A percentile compares a stretch with the other conserved stretches of the same genome.
These are phyloP conservation scores for Lissonota sp. DNA, from an alignment of 2,888 invertebrate species.

Conservation along the genomic window DNA sequence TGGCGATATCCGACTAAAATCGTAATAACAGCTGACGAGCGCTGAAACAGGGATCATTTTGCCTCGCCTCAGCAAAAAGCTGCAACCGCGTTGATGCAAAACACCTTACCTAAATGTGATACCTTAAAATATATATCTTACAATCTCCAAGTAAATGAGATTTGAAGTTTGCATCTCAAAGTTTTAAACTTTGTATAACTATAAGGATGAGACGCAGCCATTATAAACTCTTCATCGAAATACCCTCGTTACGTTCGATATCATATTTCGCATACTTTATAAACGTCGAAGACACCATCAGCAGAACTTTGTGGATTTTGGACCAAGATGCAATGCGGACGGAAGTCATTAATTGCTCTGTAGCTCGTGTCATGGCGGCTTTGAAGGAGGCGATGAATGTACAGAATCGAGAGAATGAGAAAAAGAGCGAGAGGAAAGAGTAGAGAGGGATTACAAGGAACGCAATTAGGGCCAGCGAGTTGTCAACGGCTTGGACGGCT, in stretches of 20 bases:
- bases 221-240: slow-evolving; percentile 22
- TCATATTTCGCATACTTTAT: background rate
- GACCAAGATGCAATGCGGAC: slow-evolving; percentile 45
- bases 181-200: slow-evolving; percentile 22
- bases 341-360: slow-evolving; percentile 74
- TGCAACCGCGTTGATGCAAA: slow-evolving; percentile 10
- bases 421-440: slow-evolving; percentile 25
- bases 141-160: slow-evolving; percentile 22
- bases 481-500: slow-evolving; percentile 68
- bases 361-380: slow-evolving; percentile 44
- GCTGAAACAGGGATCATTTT: slow-evolving; percentile 13
- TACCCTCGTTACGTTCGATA: slow-evolving; percentile 19
- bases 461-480: slow-evolving; percentile 73
- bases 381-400: slow-evolving; percentile 35
- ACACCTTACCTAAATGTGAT: slow-evolving; percentile 4
- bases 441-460: slow-evolving; percentile 67
- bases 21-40: slow-evolving; percentile 22
- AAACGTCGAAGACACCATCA: slow-evolving; percentile 27
- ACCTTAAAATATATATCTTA: slow-evolving; percentile 15
- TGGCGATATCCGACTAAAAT: background rate
- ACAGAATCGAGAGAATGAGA: slow-evolving; percentile 23
- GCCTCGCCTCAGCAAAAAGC: slow-evolving; percentile 43
- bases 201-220: slow-evolving; percentile 14
- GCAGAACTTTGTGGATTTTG: slow-evolving; percentile 36
- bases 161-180: slow-evolving; percentile 36